These are phyloP conservation scores for Toxostoma redivivum DNA, from an alignment of 2,113 vertebrate genomes.

Conservation along the genomic window DNA sequence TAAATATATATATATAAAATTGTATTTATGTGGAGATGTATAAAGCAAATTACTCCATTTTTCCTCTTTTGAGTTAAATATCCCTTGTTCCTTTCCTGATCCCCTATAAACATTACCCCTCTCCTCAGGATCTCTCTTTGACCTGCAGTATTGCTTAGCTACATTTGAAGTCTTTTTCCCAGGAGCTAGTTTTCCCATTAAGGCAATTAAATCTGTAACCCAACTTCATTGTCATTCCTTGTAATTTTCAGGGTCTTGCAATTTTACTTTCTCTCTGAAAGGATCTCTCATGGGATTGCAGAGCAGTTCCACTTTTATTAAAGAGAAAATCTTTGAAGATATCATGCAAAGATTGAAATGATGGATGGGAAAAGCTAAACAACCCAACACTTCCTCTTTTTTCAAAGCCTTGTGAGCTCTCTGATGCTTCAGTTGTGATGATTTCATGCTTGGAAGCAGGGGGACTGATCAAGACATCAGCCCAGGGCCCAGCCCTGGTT, in stretches of 20 bases:
- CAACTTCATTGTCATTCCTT: background rate
- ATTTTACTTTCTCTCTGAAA: background rate
- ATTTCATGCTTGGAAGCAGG: background rate
- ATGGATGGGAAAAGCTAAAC: background rate
- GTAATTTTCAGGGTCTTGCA: background rate
- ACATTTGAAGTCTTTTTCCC: background rate
- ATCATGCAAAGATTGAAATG: background rate
- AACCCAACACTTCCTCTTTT: background rate
- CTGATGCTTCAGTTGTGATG: background rate
- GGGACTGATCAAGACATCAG: background rate
- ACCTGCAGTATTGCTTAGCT: background rate
- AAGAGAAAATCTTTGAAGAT: background rate
- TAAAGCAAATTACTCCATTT: background rate
- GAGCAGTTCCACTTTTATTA: background rate
- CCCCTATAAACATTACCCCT: background rate
- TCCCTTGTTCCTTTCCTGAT: background rate
- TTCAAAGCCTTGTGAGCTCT: background rate
- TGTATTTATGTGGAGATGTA: background rate
- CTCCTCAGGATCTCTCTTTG: background rate
- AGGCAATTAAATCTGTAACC: background rate
- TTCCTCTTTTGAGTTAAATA: background rate
- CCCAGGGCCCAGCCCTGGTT: background rate
- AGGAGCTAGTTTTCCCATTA: background rate
- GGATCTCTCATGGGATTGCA: background rate
- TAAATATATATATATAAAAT: background rate